Evolutionary conservation across 1,140 invertebrate species (phyloP).

Genomic region (Drosophila malerkotliana): DNA sequence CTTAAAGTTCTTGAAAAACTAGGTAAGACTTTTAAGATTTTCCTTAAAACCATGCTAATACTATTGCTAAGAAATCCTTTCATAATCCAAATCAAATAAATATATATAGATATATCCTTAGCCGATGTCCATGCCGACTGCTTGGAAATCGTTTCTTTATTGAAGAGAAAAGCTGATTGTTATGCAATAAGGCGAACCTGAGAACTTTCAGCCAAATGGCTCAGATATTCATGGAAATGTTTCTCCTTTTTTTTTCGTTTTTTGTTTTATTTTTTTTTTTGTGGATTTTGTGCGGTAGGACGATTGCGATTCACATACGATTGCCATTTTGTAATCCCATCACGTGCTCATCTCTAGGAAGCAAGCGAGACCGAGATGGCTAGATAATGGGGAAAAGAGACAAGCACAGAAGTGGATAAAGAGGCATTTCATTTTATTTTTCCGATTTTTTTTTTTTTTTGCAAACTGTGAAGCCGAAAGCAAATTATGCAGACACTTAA

Average conservation of each 20-base stretch:
- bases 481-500: constrained; percentile 78
- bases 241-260: background rate
- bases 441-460: constrained; percentile 3
- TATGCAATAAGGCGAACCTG: constrained; percentile 22
- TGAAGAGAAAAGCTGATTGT: constrained; percentile 20
- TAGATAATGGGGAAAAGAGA: background rate
- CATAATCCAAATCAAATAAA: background rate
- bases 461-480: constrained; percentile 37
- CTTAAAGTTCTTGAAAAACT: too few relatives aligned
- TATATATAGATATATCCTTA: background rate
- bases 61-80: background rate
- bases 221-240: constrained; percentile 39
- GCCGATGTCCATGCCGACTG: constrained; percentile 6
- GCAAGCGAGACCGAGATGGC: constrained; percentile 3
- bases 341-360: constrained; percentile 48
- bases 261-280: background rate
- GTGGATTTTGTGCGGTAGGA: background rate
- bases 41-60: background rate
- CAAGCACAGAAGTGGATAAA: constrained; percentile 8
- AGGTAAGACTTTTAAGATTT: too few relatives aligned
- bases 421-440: constrained; percentile 14
- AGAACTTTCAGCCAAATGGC: constrained; percentile 16
- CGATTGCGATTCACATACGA: constrained; percentile 24
- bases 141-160: constrained; percentile 19
- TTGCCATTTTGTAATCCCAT: constrained; percentile 41